Evolutionary conservation across 1,140 invertebrate species (phyloP).

Genomic region (Rhysida immarginata): DNA sequence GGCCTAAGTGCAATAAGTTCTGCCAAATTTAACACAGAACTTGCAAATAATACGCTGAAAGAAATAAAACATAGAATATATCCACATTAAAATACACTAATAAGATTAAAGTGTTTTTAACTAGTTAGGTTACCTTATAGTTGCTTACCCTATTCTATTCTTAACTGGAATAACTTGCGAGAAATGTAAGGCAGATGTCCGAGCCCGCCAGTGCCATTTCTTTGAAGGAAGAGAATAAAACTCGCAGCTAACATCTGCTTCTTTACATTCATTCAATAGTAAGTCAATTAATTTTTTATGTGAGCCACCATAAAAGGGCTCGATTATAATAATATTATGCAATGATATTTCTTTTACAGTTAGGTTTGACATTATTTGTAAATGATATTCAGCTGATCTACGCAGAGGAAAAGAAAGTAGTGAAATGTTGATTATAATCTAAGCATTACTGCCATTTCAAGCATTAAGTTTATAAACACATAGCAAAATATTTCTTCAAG

Average conservation of each 20-base stretch:
- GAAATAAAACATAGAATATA: conserved; percentile 13
- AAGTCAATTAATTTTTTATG: conserved; percentile 49
- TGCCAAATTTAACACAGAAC: conserved; percentile 53
- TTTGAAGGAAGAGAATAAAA: conserved; percentile 45
- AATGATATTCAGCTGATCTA: no score
- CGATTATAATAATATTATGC: no score
- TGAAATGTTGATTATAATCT: no score
- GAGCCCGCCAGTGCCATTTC: conserved; percentile 64
- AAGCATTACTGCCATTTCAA: no score
- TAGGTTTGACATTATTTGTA: no score
- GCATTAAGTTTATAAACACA: no score
- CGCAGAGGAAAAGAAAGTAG: no score
- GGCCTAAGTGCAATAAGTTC: conserved; percentile 50
- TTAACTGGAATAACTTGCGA: conserved; percentile 40
- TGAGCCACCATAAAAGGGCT: conserved; percentile 55
- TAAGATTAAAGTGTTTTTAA: conserved; percentile 8
- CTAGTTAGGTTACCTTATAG: conserved; percentile 1
- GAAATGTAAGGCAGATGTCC: conserved; percentile 48
- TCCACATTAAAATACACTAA: not conserved
- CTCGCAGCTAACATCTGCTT: conserved; percentile 21
- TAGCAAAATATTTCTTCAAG: no score
- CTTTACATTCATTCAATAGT: conserved; percentile 23
- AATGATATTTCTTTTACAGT: no score
- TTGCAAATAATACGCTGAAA: conserved; percentile 43
- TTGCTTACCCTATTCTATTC: conserved; percentile 32